A percentile compares a stretch with the other conserved stretches of the same genome.
Evolutionary conservation across 2,113 vertebrate species (phyloP).

Genomic region (Oreotragus oreotragus): DNA sequence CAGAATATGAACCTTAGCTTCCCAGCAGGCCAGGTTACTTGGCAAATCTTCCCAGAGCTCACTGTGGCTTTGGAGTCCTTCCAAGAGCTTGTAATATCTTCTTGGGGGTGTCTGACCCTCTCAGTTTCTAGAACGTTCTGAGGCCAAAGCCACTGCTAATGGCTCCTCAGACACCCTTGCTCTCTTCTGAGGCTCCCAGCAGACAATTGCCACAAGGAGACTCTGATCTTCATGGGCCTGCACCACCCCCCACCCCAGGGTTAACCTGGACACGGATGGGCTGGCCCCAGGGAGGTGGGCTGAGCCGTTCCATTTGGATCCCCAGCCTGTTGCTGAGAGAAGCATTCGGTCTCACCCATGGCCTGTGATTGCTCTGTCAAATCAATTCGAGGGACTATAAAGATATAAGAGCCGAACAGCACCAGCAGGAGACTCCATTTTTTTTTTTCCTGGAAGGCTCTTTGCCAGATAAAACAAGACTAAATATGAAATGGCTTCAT

Average conservation of each 20-base stretch:
- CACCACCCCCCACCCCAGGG: neutral
- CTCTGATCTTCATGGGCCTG: neutral
- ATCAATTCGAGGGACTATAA: slow-evolving; percentile 69
- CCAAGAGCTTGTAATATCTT: neutral
- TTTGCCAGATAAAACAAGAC: slow-evolving; percentile 77
- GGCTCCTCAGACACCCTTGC: neutral
- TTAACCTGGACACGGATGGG: rapidly evolving
- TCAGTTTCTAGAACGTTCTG: slow-evolving; percentile 32
- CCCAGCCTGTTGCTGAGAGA: slow-evolving; percentile 54
- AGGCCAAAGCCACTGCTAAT: neutral
- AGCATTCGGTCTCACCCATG: slow-evolving; percentile 43
- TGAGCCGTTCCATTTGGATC: neutral
- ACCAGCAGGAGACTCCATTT: slow-evolving; percentile 60
- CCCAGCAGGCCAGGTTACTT: neutral
- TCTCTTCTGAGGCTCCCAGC: neutral
- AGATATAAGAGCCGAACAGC: slow-evolving; percentile 68
- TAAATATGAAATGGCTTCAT: slow-evolving; percentile 74
- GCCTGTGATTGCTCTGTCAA: slow-evolving; percentile 71
- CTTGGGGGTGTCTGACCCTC: neutral
- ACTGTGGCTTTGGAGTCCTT: neutral
- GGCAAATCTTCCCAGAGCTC: neutral
- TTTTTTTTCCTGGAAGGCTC: slow-evolving; percentile 47
- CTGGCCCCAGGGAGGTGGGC: neutral
- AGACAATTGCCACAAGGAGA: neutral
- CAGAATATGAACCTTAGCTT: neutral